phyloP scores from a whole-genome alignment of 1,140 invertebrate genomes.

The Lordiphosa mommai region DNA sequence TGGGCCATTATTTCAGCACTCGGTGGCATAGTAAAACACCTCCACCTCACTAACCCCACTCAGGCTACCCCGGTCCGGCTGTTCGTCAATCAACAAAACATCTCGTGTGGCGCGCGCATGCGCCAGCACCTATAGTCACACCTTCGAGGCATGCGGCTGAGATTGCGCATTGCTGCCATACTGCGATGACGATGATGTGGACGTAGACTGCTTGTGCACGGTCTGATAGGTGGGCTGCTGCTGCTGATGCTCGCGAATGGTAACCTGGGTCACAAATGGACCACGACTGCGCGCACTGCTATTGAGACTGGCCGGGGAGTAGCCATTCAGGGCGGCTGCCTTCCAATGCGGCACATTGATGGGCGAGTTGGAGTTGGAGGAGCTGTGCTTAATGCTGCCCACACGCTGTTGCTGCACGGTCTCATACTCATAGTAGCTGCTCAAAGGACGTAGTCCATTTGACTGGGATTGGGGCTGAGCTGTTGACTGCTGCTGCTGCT shows the following conservation, averaged over 20 bases:
- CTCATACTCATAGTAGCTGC: slow-evolving; percentile 92
- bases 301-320: slow-evolving; percentile 57
- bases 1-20: slow-evolving; percentile 44
- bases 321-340: slow-evolving; percentile 64
- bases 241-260: slow-evolving; percentile 55
- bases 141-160: slow-evolving; percentile 76
- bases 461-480: slow-evolving; percentile 5
- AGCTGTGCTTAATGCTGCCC: slow-evolving; percentile 75
- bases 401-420: slow-evolving; percentile 83
- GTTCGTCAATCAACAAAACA: slow-evolving; percentile 28
- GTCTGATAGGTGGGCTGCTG: slow-evolving; percentile 73
- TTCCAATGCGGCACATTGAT: slow-evolving; percentile 75
- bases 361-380: slow-evolving; percentile 38
- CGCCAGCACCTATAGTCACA: slow-evolving; percentile 79
- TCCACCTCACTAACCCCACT: slow-evolving; percentile 58
- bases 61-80: background rate
- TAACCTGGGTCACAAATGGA: slow-evolving; percentile 83
- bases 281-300: slow-evolving; percentile 80
- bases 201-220: slow-evolving; percentile 48
- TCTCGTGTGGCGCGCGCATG: slow-evolving; percentile 68
- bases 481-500: slow-evolving; percentile 5
- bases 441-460: slow-evolving; percentile 83
- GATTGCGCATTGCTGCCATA: slow-evolving; percentile 47
- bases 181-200: slow-evolving; percentile 35
- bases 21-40: slow-evolving; percentile 74